Percentiles rank a stretch among this genome's conserved stretches.
Evolutionary conservation across 2,797 vertebrate species (phyloP).

Genomic region (Micrastur ruficollis): DNA sequence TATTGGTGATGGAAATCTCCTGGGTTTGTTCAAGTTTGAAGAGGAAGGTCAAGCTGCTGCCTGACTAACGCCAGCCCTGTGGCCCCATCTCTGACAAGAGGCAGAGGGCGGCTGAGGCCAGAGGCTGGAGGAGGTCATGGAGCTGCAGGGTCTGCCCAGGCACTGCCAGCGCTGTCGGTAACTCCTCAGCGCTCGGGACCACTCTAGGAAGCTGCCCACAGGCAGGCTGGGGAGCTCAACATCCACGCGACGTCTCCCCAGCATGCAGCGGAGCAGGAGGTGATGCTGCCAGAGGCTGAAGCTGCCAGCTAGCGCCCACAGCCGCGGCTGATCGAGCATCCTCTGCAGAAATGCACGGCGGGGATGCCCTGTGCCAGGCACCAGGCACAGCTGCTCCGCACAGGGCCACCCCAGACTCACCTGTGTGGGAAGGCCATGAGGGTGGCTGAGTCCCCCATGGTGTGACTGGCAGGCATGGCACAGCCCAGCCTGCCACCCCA

Average conservation of each 20-base stretch:
- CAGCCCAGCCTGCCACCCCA: background rate
- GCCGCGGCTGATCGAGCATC: background rate
- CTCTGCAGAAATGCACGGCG: background rate
- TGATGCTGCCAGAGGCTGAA: accelerated
- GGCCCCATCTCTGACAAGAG: background rate
- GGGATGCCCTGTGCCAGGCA: background rate
- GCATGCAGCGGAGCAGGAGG: background rate
- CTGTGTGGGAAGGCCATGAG: accelerated
- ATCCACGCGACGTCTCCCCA: accelerated
- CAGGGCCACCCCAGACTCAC: background rate
- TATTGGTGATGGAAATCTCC: background rate
- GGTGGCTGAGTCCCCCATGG: background rate
- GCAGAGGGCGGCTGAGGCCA: background rate
- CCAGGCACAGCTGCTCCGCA: background rate
- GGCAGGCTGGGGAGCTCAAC: background rate
- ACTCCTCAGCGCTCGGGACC: accelerated
- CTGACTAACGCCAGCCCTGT: background rate
- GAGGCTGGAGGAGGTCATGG: background rate
- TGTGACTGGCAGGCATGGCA: accelerated
- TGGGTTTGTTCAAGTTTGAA: accelerated
- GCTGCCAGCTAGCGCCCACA: accelerated
- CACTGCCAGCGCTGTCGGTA: background rate
- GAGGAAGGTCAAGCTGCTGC: background rate
- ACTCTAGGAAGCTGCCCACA: no score
- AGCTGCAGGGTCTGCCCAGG: background rate